Evolutionary conservation across 2,797 vertebrate species (phyloP), one percentile per base, ranked within the genome.

Genomic region (Trachops cirrhosus): DNA sequence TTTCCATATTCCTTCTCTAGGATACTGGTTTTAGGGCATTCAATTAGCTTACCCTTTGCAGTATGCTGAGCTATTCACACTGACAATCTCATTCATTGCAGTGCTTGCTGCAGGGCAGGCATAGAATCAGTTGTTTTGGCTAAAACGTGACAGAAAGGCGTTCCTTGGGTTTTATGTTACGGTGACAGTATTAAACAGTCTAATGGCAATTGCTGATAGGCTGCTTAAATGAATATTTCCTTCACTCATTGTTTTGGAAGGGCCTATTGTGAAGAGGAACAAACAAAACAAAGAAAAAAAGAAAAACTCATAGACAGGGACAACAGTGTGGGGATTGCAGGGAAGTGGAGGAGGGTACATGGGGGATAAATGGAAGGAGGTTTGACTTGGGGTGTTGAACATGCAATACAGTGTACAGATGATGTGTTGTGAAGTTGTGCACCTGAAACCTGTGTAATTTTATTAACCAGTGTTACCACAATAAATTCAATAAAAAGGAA

Each of bases 191-290:
- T 83, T 71, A 73, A 73, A 83, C 12, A 84, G 54, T 59, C 19
- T 50, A 64, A 84, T 32, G n/a, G 12, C 26, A 98, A 98, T 98
- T 97, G 97, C 96, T 98, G 98, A 98, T 98, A 98, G 98, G 98
- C 86, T 98, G 98, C 98, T 98, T 98, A 98, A 98, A 98, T 37
- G 98, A 99, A 98, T 98, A 99, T 98, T 99, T 99, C 98, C 98
- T 99, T 99, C 98, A 98, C 98, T 97, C 39, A 48, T 48, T 97
- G 84, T 26, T 11, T 78, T 92, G 95, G 94, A 89, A 95, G 88
- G n/a, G 97, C 86, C 86, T 96, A 80, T 19, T 67, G 89, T 52
- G 22, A 70, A 80, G 75, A 32, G 29, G 89, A 89, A 95, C 95
- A 92, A 93, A 75, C 3, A 46, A 54, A 59, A 83, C 32, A 44